Evolutionary conservation across 2,888 invertebrate species (phyloP).

Genomic region (Drosophila koepferae): DNA sequence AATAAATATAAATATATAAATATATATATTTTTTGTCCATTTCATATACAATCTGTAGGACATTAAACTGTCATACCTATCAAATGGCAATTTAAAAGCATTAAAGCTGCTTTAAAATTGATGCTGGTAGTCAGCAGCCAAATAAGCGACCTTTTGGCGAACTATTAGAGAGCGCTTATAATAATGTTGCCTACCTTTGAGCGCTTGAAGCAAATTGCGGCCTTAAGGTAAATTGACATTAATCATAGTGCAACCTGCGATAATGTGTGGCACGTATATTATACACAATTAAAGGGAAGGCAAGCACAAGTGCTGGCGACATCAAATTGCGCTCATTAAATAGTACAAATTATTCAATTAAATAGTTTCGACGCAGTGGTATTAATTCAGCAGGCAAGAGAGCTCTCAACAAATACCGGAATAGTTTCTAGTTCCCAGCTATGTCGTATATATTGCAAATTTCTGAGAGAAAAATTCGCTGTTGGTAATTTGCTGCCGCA

Average conservation of each 20-base stretch:
- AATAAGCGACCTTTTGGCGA: background rate
- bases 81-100: no score
- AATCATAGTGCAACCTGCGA: slow-evolving; percentile 36
- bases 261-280: slow-evolving; percentile 41
- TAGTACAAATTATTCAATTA: slow-evolving; percentile 35
- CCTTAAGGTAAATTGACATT: slow-evolving; percentile 29
- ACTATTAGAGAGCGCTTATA: no score
- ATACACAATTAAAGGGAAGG: slow-evolving; percentile 1
- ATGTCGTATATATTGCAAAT: background rate
- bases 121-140: background rate
- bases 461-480: slow-evolving; percentile 7
- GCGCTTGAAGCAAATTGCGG: slow-evolving; percentile 30
- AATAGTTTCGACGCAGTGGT: slow-evolving; percentile 1
- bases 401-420: no score
- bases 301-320: slow-evolving; percentile 1
- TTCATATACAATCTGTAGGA: no score
- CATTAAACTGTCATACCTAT: no score
- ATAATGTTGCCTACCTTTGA: slow-evolving; percentile 36
- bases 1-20: no score
- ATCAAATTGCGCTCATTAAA: slow-evolving; percentile 48
- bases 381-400: background rate
- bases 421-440: background rate
- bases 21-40: no score
- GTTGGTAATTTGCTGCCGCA: slow-evolving; percentile 20
- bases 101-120: no score